Evolutionary conservation across 1,140 invertebrate genomes (phyloP).

Genomic region (Calosoma granatense): DNA sequence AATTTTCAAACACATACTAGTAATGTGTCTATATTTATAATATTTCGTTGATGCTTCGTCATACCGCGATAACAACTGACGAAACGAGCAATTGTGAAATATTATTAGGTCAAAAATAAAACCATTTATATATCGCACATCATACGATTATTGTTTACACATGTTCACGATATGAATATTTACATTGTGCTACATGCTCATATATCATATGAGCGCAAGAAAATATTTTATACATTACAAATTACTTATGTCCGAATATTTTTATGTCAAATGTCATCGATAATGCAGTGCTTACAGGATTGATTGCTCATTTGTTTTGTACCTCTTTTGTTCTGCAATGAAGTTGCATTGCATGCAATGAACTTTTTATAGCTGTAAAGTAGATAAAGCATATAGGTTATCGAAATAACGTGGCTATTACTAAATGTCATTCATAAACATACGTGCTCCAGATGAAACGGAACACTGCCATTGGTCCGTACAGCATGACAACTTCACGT

Average conservation of each 20-base stretch:
- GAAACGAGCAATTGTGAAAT: not conserved
- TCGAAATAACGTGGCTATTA: not conserved
- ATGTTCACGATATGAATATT: not conserved
- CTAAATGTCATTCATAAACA: slow-evolving; percentile 1
- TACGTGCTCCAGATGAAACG: not conserved
- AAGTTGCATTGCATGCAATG: not conserved
- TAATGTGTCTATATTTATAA: no score
- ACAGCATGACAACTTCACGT: not conserved
- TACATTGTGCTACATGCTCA: no score
- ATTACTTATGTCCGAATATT: no score
- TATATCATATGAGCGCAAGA: no score
- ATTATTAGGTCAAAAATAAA: not conserved
- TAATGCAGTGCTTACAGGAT: no score
- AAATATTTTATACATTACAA: no score
- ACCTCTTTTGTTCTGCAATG: not conserved
- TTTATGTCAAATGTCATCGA: no score
- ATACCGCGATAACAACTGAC: no score
- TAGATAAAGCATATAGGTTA: slow-evolving; percentile 2
- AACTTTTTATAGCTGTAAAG: no score
- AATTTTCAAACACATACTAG: no score
- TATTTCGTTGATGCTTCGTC: no score
- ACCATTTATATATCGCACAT: not conserved
- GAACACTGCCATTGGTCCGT: not conserved
- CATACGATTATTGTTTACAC: not conserved
- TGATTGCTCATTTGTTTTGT: not conserved